Conservation (phyloP, 92 coral and sea anemone genomes). For the Epizoanthus scotinus region DNA sequence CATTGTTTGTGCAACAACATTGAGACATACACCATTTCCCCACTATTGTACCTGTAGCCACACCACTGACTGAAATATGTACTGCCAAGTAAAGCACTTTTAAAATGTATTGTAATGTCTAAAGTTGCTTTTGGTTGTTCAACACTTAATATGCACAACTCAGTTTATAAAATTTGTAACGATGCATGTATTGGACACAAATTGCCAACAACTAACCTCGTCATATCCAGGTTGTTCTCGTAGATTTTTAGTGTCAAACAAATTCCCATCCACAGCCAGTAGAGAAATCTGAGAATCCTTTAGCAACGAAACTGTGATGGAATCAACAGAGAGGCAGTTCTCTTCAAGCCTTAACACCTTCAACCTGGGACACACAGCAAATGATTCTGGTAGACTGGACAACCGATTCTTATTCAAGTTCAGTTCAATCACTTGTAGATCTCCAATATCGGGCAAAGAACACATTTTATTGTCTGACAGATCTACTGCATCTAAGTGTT, state of each 20-base stretch:
- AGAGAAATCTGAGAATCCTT: constrained; percentile 83
- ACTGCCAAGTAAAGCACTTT: no score
- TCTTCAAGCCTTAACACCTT: constrained; percentile 90
- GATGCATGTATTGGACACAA: not conserved
- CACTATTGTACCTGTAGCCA: no score
- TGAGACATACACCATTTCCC: no score
- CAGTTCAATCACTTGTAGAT: constrained; percentile 84
- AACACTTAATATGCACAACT: no score
- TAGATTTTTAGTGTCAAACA: constrained; percentile 77
- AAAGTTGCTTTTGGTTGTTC: no score
- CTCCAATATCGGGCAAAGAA: constrained; percentile 76
- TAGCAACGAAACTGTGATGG: constrained; percentile 65
- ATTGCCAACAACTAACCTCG: constrained; percentile 56
- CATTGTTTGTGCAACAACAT: no score
- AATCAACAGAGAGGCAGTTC: constrained; percentile 76
- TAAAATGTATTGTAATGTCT: no score
- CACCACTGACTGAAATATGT: no score
- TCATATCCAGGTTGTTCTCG: constrained; percentile 85
- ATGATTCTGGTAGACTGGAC: constrained; percentile 62
- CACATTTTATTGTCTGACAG: constrained; percentile 80
- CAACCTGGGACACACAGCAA: constrained; percentile 76
- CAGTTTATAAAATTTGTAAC: not conserved
- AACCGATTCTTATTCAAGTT: constrained; percentile 84
- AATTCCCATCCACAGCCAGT: constrained; percentile 86
- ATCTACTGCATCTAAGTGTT: constrained; percentile 80